Conservation (phyloP, 1,140 invertebrate genomes). For the Lasaia peninsularis region DNA sequence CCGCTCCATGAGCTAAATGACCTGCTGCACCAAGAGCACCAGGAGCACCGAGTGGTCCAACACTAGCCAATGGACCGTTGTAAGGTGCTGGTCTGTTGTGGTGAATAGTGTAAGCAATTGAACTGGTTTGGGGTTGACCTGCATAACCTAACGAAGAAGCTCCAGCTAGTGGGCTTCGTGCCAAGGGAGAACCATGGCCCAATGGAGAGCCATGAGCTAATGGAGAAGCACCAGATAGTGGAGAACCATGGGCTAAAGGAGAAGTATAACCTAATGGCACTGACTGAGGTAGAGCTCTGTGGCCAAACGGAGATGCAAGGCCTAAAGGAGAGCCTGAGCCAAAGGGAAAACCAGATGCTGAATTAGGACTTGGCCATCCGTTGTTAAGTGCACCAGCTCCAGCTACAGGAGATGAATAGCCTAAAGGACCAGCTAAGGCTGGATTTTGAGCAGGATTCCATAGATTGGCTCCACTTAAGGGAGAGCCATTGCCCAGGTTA, state of each 20-base stretch:
- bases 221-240: slow-evolving; percentile 29
- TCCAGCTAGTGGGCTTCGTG: slow-evolving; percentile 23
- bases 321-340: not conserved
- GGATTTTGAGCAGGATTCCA: slow-evolving; percentile 1
- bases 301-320: slow-evolving; percentile 18
- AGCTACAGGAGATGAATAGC: slow-evolving; percentile 12
- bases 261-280: slow-evolving; percentile 21
- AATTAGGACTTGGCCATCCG: slow-evolving; percentile 10
- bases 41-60: not conserved
- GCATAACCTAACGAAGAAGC: slow-evolving; percentile 18
- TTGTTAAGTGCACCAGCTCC: slow-evolving; percentile 10
- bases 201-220: slow-evolving; percentile 34
- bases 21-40: not conserved
- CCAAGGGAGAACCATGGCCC: slow-evolving; percentile 15
- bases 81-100: not conserved
- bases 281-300: slow-evolving; percentile 23
- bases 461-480: not conserved
- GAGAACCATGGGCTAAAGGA: slow-evolving; percentile 21
- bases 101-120: slow-evolving; percentile 2
- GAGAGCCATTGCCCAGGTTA: not conserved
- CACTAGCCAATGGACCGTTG: not conserved
- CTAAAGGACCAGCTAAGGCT: slow-evolving; percentile 11
- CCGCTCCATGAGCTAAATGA: not conserved
- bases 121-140: not conserved
- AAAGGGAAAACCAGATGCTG: not conserved